Evolutionary conservation across 1,140 invertebrate species (phyloP).

Genomic region (Hesperophylax magnus): DNA sequence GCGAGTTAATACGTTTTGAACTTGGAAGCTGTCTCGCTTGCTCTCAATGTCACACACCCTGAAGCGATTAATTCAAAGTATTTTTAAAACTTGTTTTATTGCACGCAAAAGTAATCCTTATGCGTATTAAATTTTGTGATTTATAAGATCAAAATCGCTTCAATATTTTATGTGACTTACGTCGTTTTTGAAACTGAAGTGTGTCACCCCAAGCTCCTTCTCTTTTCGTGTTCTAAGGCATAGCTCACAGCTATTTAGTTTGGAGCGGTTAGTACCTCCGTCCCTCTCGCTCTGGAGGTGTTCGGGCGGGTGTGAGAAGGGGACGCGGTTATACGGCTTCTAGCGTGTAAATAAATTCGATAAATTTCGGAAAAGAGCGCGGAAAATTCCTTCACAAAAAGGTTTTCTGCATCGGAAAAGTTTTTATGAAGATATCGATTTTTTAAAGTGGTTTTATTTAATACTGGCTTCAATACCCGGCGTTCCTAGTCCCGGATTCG

Average conservation of each 20-base stretch:
- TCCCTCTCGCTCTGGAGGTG: neutral
- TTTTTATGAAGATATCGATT: neutral
- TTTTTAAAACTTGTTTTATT: too few species aligned
- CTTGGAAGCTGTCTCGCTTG: neutral
- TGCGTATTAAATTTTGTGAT: too few species aligned
- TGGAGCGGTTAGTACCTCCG: neutral
- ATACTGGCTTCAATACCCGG: too few species aligned
- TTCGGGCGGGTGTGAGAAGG: neutral
- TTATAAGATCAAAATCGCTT: too few species aligned
- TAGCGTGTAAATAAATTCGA: neutral
- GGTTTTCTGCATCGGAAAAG: slow-evolving; percentile 1
- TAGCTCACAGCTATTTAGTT: slow-evolving; percentile 14
- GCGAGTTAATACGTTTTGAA: neutral
- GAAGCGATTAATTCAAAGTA: too few species aligned
- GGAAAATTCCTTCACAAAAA: neutral
- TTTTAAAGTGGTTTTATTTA: too few species aligned
- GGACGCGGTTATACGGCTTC: neutral
- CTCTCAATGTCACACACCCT: neutral
- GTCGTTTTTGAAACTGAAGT: neutral
- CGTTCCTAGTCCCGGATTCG: too few species aligned
- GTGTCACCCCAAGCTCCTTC: slow-evolving; percentile 1
- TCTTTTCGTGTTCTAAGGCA: slow-evolving; percentile 15
- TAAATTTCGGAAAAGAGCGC: neutral
- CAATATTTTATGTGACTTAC: too few species aligned
- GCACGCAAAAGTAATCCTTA: too few species aligned